Percentiles rank a stretch among this genome's conserved stretches.
Conservation (phyloP, 2,797 vertebrate genomes). For the Chromobotia macracanthus region DNA sequence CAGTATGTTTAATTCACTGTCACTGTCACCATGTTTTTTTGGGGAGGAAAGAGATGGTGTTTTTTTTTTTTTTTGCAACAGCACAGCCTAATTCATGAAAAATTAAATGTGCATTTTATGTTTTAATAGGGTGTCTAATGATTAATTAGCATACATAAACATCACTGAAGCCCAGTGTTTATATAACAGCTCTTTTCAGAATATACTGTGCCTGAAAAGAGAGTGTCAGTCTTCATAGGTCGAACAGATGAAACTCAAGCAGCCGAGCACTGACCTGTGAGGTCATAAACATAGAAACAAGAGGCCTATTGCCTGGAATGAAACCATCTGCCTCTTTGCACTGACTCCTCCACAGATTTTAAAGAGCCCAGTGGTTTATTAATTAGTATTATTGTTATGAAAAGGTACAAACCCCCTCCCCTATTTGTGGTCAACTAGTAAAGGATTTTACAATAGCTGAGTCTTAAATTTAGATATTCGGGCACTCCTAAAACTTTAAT, state of each 20-base stretch:
- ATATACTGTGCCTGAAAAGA: conserved; percentile 4
- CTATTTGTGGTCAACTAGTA: not conserved
- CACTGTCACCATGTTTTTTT: no score
- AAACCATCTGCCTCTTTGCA: not conserved
- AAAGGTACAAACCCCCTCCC: not conserved
- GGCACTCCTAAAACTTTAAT: not conserved
- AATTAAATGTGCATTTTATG: not conserved
- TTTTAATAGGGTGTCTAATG: no score
- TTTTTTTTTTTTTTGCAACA: not conserved
- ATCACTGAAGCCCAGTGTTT: not conserved
- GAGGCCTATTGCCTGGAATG: not conserved
- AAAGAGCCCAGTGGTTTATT: not conserved
- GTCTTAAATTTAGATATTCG: not conserved
- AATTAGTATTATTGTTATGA: not conserved
- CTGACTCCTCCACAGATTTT: not conserved
- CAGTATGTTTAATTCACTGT: not conserved
- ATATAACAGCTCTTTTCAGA: conserved; percentile 33
- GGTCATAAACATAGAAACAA: conserved; percentile 10
- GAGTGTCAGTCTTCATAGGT: conserved; percentile 37
- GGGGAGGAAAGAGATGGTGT: no score
- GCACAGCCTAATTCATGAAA: not conserved
- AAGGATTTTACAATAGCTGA: not conserved
- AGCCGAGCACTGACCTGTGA: conserved; percentile 21
- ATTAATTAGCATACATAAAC: not conserved
- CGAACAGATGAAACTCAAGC: conserved; percentile 26